These are phyloP conservation scores for Mesorhabditis sp. DNA, from an alignment of 2,888 invertebrate genomes.

Conservation along the genomic window DNA sequence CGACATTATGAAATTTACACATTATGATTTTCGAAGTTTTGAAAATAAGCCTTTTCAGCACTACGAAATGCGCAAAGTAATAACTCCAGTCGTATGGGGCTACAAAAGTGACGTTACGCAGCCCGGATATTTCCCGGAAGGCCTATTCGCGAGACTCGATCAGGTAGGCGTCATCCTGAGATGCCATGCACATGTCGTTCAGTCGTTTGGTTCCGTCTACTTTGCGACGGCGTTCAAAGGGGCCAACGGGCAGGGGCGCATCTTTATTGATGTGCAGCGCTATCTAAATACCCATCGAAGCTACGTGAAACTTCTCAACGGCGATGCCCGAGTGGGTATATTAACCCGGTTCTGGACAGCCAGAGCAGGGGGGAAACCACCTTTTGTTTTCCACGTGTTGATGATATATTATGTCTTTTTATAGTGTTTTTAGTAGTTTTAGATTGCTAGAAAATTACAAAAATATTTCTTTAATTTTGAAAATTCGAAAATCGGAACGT, in stretches of 20 bases:
- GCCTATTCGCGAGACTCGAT: constrained; percentile 43
- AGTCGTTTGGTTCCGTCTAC: constrained; percentile 73
- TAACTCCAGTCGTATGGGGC: constrained; percentile 50
- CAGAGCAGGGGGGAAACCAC: constrained; percentile 8
- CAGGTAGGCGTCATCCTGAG: constrained; percentile 16
- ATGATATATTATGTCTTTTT: no score
- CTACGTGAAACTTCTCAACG: constrained; percentile 66
- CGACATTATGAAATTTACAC: no score
- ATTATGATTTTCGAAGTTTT: no score
- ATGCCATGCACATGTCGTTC: constrained; percentile 20
- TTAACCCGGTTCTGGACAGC: background rate
- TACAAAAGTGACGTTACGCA: constrained; percentile 46
- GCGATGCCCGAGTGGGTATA: constrained; percentile 13
- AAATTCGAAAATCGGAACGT: no score
- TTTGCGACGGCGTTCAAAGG: constrained; percentile 82
- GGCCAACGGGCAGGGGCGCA: constrained; percentile 74
- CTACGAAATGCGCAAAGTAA: constrained; percentile 8
- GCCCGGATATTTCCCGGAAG: constrained; percentile 47
- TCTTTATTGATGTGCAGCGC: constrained; percentile 69
- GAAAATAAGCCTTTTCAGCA: constrained; percentile 10
- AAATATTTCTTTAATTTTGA: no score
- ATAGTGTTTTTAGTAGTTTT: no score
- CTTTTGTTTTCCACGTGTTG: background rate
- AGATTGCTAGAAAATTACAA: no score
- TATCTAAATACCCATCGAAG: constrained; percentile 73